Base-by-base conservation (phyloP, 2,113 vertebrate genomes). In the Pachypanchax playfairii region DNA sequence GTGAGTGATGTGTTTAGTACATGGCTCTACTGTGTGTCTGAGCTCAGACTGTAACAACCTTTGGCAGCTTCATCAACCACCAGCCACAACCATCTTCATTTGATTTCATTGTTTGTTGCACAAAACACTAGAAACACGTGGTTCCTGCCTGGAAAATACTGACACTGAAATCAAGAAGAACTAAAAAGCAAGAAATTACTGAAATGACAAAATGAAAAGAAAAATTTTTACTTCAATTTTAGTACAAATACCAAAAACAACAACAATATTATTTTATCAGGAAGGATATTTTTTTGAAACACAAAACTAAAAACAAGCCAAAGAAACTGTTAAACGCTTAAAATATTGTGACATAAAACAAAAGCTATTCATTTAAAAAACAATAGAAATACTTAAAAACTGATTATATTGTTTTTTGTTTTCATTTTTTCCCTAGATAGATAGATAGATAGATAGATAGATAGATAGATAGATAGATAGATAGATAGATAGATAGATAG, bases 1-100 rank as follows among this genome's bases (percentile, higher is more conserved):
- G n/a, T n/a, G n/a, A n/a, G 73, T 70, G 74, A 72, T 64, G 73
- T 65, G 24, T n/a, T n/a, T n/a, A n/a, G 49, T 69, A 49, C 67
- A 71, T 50, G 65, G 73, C 28, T 73, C 87, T 83, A 79, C 50
- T 59, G 58, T 72, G 12, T 72, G 73, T 85, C 73, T 79, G 25
- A 1, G 62, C 41, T 59, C 42, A 20, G 71, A 11, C 47, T 9
- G 17, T 69, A 79, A 78, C 48, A 20, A n/a, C 24, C 6, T 29
- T 8, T 79, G 82, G 70, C 73, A 82, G 77, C 33, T 75, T 68
- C 65, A 56, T 39, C 35, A 35, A 82, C 42, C 42, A 59, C 46
- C 29, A 6, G 54, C 60, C 26, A n/a, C 73, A 15, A 59, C 46
- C 33, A 38, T 41, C 10, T 53, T 65, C 49, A 71, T 77, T 74